Percentiles rank a stretch among this genome's conserved stretches.
These are phyloP conservation scores for Coenobita brevimanus DNA, from an alignment of 1,140 invertebrate genomes.

Conservation along the genomic window DNA sequence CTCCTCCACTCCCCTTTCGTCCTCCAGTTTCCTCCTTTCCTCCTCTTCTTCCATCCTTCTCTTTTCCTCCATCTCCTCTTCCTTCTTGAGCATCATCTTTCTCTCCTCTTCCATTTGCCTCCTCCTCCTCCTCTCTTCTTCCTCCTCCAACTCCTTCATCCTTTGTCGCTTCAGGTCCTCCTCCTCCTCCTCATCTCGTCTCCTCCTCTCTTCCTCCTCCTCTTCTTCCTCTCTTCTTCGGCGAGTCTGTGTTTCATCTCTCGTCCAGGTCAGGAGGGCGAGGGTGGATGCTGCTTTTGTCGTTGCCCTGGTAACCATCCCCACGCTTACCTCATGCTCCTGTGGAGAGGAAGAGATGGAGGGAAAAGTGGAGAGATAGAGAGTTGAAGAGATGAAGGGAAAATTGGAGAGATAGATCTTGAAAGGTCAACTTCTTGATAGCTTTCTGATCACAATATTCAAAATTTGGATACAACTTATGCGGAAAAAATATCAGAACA, in stretches of 20 bases:
- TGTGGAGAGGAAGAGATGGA: background rate
- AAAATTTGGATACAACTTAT: no score
- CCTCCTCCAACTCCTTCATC: no score
- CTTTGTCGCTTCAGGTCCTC: no score
- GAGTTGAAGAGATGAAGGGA: background rate
- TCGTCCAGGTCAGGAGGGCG: conserved; percentile 47
- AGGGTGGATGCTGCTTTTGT: conserved; percentile 35
- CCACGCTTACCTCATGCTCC: conserved; percentile 55
- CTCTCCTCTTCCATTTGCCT: no score
- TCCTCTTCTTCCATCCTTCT: conserved; percentile 22
- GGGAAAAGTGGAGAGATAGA: background rate
- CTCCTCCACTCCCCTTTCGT: background rate
- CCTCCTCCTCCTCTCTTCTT: no score
- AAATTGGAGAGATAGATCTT: background rate
- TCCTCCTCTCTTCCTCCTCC: no score
- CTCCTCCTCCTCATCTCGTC: no score
- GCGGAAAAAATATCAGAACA: no score
- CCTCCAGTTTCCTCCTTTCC: background rate
- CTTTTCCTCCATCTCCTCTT: background rate
- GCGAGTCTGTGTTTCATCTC: background rate
- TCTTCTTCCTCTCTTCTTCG: background rate
- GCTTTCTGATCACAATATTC: no score
- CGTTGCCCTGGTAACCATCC: conserved; percentile 48
- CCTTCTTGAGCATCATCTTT: no score
- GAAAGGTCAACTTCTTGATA: no score